phyloP scores from a whole-genome alignment of 2,888 invertebrate species.

The Megastigmus dorsalis region DNA sequence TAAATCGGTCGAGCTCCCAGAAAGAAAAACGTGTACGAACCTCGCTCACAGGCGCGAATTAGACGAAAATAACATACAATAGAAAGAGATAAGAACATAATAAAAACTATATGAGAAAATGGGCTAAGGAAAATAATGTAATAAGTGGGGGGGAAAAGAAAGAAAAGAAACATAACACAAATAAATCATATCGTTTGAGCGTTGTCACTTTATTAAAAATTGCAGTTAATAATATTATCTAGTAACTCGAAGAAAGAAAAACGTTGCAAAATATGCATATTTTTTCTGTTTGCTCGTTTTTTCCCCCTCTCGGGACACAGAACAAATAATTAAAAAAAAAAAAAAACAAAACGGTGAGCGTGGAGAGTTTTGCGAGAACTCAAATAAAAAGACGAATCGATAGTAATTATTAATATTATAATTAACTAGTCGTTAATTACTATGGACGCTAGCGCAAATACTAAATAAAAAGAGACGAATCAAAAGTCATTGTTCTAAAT shows the following conservation, averaged over 20 bases:
- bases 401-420: slow-evolving; percentile 33
- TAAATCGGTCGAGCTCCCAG: slow-evolving; percentile 65
- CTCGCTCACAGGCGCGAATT: too few species aligned
- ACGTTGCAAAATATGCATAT: too few species aligned
- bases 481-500: too few species aligned
- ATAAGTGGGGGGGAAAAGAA: slow-evolving; percentile 35
- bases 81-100: not conserved
- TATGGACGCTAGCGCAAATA: slow-evolving; percentile 44
- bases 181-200: slow-evolving; percentile 37
- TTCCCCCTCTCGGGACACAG: too few species aligned
- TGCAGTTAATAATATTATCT: slow-evolving; percentile 47
- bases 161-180: slow-evolving; percentile 52
- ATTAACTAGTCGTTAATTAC: slow-evolving; percentile 33
- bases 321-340: slow-evolving; percentile 48
- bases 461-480: slow-evolving; percentile 46
- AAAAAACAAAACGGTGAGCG: slow-evolving; percentile 38
- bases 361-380: not conserved
- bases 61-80: too few species aligned
- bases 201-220: slow-evolving; percentile 50
- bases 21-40: not conserved
- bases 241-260: too few species aligned
- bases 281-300: too few species aligned
- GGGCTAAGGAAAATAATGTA: slow-evolving; percentile 19
- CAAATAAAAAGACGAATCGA: slow-evolving; percentile 41
- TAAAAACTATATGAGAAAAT: slow-evolving; percentile 4